Evolutionary conservation across 2,888 invertebrate genomes (phyloP), one percentile per base, ranked within the genome.

Genomic region (Melanchra persicariae): DNA sequence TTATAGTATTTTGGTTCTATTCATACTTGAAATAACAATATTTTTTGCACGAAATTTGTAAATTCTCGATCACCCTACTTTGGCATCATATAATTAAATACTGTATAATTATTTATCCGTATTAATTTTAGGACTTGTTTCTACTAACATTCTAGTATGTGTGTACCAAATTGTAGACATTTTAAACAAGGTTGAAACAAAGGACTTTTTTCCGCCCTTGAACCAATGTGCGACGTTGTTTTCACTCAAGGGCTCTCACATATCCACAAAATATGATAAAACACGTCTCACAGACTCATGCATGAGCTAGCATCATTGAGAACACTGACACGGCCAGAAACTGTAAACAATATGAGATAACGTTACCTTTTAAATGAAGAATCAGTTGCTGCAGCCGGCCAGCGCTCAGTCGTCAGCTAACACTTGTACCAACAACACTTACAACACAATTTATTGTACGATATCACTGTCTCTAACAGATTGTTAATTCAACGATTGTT

Each of bases 401-500:
- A 73, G 63, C 60, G 52, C 19, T 61, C 62, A 69, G 40, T 57
- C 2, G 63, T 26, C 63, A 70, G 63, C 74, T 73, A 37, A 71
- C 87, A 88, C 87, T 79, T 66, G 67, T 77, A 74, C 75, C 61
- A 84, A 85, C 74, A 81, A 79, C 89, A 91, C 90, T 82, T 43
- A n/a, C 40, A 85, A 77, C 91, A 91, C 92, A 85, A 82, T 79
- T 70, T 52, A 78, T 81, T 85, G 81, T 86, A 74, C 73, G 40
- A 85, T 79, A 82, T 85, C 89, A 88, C 83, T 85, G 89, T 90
- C 88, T 89, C 60, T 87, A 76, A 87, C 74, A 87, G 81, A 87
- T 84, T 80, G 85, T 87, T 88, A 67, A 83, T 87, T 76, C 82
- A 91, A 85, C 90, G 90, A 90, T 93, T 94, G 94, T 95, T 95